Conservation (phyloP, 1,140 invertebrate genomes). For the Olivierus martensii region DNA sequence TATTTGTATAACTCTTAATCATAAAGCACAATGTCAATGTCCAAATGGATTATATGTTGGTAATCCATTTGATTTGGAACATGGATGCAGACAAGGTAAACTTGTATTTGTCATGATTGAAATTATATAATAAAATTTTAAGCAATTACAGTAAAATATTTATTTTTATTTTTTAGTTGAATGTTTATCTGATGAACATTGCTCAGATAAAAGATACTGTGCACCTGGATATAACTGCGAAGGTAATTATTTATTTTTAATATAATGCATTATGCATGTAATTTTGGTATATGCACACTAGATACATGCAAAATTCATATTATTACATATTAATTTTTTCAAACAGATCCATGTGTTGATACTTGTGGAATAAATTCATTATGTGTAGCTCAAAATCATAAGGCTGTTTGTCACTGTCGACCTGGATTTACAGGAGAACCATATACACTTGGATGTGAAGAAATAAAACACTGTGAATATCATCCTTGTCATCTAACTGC, state of each 20-base stretch:
- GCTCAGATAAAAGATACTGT: conserved; percentile 59
- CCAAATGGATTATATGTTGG: conserved; percentile 67
- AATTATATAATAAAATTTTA: neutral
- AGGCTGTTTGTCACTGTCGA: conserved; percentile 57
- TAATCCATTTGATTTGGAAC: conserved; percentile 55
- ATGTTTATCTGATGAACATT: conserved; percentile 58
- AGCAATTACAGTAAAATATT: neutral
- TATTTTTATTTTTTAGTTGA: conserved; percentile 36
- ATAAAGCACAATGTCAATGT: conserved; percentile 73
- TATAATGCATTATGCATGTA: too few species aligned
- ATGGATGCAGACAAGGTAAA: conserved; percentile 48
- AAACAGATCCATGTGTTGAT: conserved; percentile 40
- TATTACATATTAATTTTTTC: conserved; percentile 61
- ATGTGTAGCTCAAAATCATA: conserved; percentile 67
- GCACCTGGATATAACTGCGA: conserved; percentile 53
- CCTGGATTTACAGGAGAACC: conserved; percentile 34
- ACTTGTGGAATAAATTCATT: conserved; percentile 69
- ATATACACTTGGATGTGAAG: conserved; percentile 35
- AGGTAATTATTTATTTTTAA: neutral
- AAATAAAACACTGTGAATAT: conserved; percentile 42
- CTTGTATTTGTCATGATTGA: neutral
- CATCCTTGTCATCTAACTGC: conserved; percentile 68
- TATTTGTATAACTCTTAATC: conserved; percentile 62
- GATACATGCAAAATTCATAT: conserved; percentile 47
- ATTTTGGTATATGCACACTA: conserved; percentile 38